A percentile compares a stretch with the other conserved stretches of the same genome.
Conservation (phyloP, 2,797 vertebrate genomes). For the Echeneis naucrates region DNA sequence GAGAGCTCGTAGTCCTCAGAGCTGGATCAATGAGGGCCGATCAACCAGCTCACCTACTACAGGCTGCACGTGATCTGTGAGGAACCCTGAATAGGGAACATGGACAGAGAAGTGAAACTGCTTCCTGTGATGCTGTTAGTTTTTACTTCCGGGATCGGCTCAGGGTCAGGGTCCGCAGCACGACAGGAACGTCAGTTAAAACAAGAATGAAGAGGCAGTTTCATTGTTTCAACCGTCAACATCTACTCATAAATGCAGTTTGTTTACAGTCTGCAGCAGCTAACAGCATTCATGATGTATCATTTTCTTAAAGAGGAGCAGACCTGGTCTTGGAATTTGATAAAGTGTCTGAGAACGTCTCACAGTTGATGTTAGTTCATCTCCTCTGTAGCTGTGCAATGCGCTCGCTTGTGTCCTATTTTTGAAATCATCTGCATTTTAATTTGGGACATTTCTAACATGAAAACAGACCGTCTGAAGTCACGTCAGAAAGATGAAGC, state of each 20-base stretch:
- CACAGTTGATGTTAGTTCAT: background rate
- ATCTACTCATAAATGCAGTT: background rate
- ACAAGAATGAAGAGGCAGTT: background rate
- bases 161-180: too few species aligned
- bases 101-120: background rate
- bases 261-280: background rate
- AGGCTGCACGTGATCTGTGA: background rate
- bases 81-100: slow-evolving; percentile 6
- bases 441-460: background rate
- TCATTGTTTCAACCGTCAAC: background rate
- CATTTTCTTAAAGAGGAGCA: background rate
- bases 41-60: background rate
- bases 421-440: background rate
- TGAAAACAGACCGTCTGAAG: background rate
- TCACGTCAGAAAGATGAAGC: background rate
- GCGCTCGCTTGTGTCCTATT: slow-evolving; percentile 1
- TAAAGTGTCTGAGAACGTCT: background rate
- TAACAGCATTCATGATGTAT: background rate
- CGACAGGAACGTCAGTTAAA: background rate
- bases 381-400: background rate
- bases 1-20: background rate
- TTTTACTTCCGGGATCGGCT: background rate
- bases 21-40: slow-evolving; percentile 14
- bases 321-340: background rate
- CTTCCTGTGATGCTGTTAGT: background rate